Evolutionary conservation across 2,888 invertebrate genomes (phyloP), one percentile per base, ranked within the genome.

Genomic region (Lampropteryx suffumata): DNA sequence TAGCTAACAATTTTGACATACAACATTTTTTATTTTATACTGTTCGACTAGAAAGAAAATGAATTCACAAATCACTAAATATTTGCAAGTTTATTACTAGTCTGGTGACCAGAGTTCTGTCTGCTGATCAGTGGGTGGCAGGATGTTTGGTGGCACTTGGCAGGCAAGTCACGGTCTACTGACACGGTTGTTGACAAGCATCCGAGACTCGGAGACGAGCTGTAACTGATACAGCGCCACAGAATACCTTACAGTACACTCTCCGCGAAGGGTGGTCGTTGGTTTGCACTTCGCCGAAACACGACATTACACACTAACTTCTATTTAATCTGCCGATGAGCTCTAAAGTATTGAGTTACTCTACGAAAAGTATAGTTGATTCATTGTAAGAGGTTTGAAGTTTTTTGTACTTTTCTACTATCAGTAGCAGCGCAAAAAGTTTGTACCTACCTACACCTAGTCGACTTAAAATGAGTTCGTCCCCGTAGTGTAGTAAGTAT

Each of bases 281-380:
- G n/a, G n/a, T 57, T 74, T 75, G 72, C 32, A 64, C 64, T 71
- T 84, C 82, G 73, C 63, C 69, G 83, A 82, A 82, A 64, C 62
- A 37, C 44, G 12, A 9, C 7, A 27, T 4, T 17, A 17, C 50
- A 28, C 50, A 50, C 33, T 43, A 46, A 50, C 50, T 45, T 9
- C 0, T 34, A 7, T 4, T 2, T 11, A 26, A 39, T 24, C 50
- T 44, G 44, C 33, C 40, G 33, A 13, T 4, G 10, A n/a, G 27
- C 7, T 7, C 17, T 5, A 36, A 12, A 41, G 44, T 57, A 55
- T 59, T 41, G 34, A 30, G 26, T 59, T 57, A 57, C 59, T 35
- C 7, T n/a, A 50, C 40, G 37, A 28, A 49, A 34, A 5, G 32
- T 41, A 12, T 10, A 14, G 37, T 24, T 1, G n/a, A 17, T 33